A percentile compares a stretch with the other conserved stretches of the same genome.
These are phyloP conservation scores for Poecilia wingei DNA, from an alignment of 2,797 vertebrate species.

Conservation along the genomic window DNA sequence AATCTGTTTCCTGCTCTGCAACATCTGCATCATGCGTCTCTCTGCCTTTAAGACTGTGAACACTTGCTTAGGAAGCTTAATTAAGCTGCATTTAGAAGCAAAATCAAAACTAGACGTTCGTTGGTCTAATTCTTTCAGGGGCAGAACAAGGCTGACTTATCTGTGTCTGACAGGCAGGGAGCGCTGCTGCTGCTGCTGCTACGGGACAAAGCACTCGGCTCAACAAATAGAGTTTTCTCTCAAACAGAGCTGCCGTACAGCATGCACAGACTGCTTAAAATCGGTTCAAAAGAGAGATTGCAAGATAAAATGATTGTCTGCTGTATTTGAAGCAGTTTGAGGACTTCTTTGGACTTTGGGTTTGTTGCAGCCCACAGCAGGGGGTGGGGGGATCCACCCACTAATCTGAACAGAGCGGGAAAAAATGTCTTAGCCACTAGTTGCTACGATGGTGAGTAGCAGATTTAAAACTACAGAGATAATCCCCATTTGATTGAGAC, in stretches of 20 bases:
- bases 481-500: conserved; percentile 44
- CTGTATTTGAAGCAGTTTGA: conserved; percentile 35
- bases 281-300: conserved; percentile 36
- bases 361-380: conserved; percentile 12
- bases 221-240: conserved; percentile 16
- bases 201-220: conserved; percentile 24
- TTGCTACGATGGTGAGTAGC: conserved; percentile 44
- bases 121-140: conserved; percentile 37
- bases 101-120: background rate
- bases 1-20: conserved; percentile 29
- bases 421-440: conserved; percentile 33
- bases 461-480: conserved; percentile 55
- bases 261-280: conserved; percentile 21
- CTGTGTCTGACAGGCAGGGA: conserved; percentile 45
- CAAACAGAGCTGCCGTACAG: background rate
- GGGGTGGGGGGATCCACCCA: conserved; percentile 7
- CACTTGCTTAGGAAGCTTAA: conserved; percentile 6
- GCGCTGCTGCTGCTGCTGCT: conserved; percentile 25
- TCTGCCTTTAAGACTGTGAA: background rate
- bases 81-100: background rate
- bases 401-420: conserved; percentile 61
- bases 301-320: conserved; percentile 29
- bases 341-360: conserved; percentile 26
- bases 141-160: conserved; percentile 45
- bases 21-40: conserved; percentile 35